Evolutionary conservation across 2,797 vertebrate species (phyloP), one percentile per base, ranked within the genome.

Genomic region (Thunnus albacares): DNA sequence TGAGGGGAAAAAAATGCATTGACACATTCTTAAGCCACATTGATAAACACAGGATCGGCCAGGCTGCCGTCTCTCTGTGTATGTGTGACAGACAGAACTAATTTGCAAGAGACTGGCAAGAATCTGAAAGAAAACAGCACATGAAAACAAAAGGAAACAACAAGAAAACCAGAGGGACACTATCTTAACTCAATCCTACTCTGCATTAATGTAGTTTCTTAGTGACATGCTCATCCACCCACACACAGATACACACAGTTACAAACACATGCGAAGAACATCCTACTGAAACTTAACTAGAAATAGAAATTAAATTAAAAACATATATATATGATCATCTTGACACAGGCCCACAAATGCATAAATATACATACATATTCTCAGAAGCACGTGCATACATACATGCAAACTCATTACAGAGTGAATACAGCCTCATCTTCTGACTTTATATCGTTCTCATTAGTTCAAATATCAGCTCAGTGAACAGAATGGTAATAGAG

Each of bases 381-480:
- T 11, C 26, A 33, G 2, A 59, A 28, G 14, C 30, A 30, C 6
- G 6, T 33, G 30, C 30, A 53, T 30, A 70, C 33, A 71, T 77
- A 72, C 59, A 65, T 38, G 68, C 65, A 74, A 71, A 76, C 75
- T 88, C 80, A 91, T 87, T 87, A 86, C 22, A 75, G 75, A 70
- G 71, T 67, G 81, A 84, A 87, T 85, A 52, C 57, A 33, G 67
- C 63, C 76, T 82, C 79, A 77, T 91, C 84, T 75, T 84, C 82
- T 78, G 81, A 88, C 87, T 90, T 86, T 59, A 91, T 84, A 84
- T 80, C 55, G 7, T 83, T 87, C 84, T 92, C 92, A 93, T 93
- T 91, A 89, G 84, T 81, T 90, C 75, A 91, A 89, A 92, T 92
- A 86, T 82, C 89, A 87, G 82, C 65, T 65, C 69, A 81, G 87